A percentile compares a stretch with the other conserved stretches of the same genome.
These are phyloP conservation scores for Euphydryas editha DNA, from an alignment of 2,888 invertebrate genomes.

Conservation along the genomic window DNA sequence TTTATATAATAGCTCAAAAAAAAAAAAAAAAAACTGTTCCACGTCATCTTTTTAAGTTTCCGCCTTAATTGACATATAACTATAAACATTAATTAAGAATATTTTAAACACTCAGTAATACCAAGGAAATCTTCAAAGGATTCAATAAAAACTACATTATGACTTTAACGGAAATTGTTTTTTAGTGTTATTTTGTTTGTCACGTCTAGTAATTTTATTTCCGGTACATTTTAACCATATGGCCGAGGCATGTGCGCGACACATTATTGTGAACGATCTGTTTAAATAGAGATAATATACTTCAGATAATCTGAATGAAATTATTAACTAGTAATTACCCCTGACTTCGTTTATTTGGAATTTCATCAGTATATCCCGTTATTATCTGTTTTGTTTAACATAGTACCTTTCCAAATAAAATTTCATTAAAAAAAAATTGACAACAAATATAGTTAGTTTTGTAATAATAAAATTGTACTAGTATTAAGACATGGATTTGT, in stretches of 20 bases:
- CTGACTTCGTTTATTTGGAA: background rate
- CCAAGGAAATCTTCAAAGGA: background rate
- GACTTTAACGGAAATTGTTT: background rate
- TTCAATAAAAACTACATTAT: background rate
- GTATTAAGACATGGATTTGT: no score
- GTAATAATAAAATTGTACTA: no score
- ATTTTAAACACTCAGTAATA: background rate
- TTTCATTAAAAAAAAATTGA: no score
- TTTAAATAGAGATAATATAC: slow-evolving; percentile 33
- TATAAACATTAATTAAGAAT: background rate
- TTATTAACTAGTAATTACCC: background rate
- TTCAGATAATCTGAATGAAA: slow-evolving; percentile 15
- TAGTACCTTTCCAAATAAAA: no score
- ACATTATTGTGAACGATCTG: slow-evolving; percentile 46
- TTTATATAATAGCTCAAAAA: no score
- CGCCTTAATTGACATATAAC: no score
- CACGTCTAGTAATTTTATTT: slow-evolving; percentile 41
- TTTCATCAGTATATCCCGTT: no score
- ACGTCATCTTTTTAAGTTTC: no score
- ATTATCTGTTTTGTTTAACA: no score
- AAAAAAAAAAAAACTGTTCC: no score
- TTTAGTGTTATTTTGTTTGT: slow-evolving; percentile 6
- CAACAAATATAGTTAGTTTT: no score
- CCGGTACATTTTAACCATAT: slow-evolving; percentile 49
- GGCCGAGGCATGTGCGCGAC: slow-evolving; percentile 53